Conservation (phyloP, 2,888 invertebrate species). For the Alsophila aescularia region DNA sequence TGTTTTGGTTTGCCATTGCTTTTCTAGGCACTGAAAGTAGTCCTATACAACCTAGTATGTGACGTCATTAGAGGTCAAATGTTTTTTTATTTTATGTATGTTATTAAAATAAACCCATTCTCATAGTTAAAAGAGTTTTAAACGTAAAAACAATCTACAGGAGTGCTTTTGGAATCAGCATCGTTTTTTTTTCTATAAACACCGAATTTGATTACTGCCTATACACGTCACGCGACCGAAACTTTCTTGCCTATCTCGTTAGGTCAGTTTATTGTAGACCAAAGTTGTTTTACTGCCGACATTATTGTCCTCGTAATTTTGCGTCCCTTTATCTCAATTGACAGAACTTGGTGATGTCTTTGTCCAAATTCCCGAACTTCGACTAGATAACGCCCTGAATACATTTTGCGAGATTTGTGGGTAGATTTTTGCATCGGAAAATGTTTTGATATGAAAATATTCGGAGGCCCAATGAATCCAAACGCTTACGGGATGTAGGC, state of each 20-base stretch:
- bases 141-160: too few relatives aligned
- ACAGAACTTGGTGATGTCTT: constrained; percentile 75
- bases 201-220: constrained; percentile 19
- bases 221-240: constrained; percentile 34
- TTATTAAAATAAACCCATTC: too few relatives aligned
- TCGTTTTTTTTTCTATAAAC: constrained; percentile 9
- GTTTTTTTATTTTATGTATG: too few relatives aligned
- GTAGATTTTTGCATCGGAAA: constrained; percentile 39
- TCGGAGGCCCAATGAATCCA: constrained; percentile 32
- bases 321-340: constrained; percentile 77
- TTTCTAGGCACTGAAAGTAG: too few relatives aligned
- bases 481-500: constrained; percentile 36
- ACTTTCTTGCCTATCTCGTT: constrained; percentile 49
- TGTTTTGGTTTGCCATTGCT: too few relatives aligned
- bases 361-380: constrained; percentile 56
- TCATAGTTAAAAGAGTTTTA: too few relatives aligned
- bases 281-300: constrained; percentile 66
- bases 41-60: too few relatives aligned
- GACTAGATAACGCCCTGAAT: constrained; percentile 57
- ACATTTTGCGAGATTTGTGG: constrained; percentile 50
- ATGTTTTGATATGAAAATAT: constrained; percentile 39
- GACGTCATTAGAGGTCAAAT: too few relatives aligned
- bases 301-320: constrained; percentile 75
- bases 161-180: too few relatives aligned
- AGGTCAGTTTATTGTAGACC: constrained; percentile 54